Base-by-base conservation (phyloP, 2,113 vertebrate species). In the Elephantulus edwardii region DNA sequence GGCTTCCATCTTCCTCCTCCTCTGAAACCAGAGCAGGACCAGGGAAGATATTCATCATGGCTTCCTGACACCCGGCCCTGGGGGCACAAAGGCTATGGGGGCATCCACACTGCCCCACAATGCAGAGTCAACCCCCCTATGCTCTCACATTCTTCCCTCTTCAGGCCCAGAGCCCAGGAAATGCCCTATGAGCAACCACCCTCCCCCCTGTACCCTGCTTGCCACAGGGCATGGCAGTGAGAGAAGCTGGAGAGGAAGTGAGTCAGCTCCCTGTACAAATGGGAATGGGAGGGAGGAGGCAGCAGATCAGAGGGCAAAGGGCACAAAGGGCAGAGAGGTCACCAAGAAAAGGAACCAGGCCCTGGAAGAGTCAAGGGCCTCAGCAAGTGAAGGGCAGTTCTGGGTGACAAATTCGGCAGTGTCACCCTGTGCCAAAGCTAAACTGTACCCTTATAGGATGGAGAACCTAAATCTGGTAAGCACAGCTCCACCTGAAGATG, bases 241-340 rank as follows among this genome's bases (percentile, higher is more conserved):
- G 42, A 88, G 71, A 35, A 75, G 85, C 58, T 79, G 88, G 46
- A 70, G 76, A 95, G 95, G 94, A 94, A 95, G 68, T 96, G 96
- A 96, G 93, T 96, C 96, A 96, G 93, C 90, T 93, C 88, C 93
- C 92, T 88, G 14, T 64, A 95, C 82, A 94, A 94, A 89, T 54
- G 60, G 76, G 79, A 93, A 78, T 19, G 42, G 74, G 77, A 95
- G 76, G 95, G 94, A 93, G 93, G 89, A 87, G 86, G 35, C 64
- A 20, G 71, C 35, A 48, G 70, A 90, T 90, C 42, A 68, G 85
- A 95, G 75, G 83, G 52, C 85, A 92, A 80, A 64, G 86, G 86
- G 75, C 92, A 93, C 30, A 91, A 83, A 60, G 50, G 58, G 72
- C n/a, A 1, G 68, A 92, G 95, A 94, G 91, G 90, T 86, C 91